phyloP scores from a whole-genome alignment of 2,797 vertebrate species.

The Rousettus madagascariensis region DNA sequence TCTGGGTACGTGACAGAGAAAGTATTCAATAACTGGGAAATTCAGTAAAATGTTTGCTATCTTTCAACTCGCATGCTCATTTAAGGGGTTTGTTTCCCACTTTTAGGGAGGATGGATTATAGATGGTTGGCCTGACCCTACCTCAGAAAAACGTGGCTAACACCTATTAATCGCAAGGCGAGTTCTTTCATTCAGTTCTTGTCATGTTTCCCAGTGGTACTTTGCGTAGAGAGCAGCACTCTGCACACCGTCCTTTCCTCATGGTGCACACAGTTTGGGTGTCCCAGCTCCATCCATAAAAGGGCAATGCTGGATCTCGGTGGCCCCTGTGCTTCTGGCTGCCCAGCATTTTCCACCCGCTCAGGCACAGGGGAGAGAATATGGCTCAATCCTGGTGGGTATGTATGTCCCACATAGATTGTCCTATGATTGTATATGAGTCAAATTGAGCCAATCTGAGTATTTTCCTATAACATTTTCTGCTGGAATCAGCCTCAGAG shows the following conservation, averaged over 20 bases:
- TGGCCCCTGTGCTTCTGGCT: background rate
- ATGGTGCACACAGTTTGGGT: too few species aligned
- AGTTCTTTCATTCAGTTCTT: background rate
- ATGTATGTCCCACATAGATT: rapidly evolving
- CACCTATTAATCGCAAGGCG: background rate
- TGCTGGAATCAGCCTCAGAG: background rate
- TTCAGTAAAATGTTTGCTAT: background rate
- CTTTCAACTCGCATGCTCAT: background rate
- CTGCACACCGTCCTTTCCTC: background rate
- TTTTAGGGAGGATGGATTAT: background rate
- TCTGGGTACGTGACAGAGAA: background rate
- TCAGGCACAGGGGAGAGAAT: background rate
- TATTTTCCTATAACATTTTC: background rate
- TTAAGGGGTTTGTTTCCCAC: background rate
- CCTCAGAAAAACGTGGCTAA: background rate
- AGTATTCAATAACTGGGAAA: background rate
- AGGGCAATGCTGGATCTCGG: background rate
- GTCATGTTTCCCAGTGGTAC: background rate
- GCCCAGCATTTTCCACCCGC: background rate
- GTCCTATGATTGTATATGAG: background rate
- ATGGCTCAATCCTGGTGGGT: background rate
- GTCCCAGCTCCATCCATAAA: background rate
- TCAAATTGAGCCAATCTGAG: background rate
- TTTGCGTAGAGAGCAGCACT: background rate
- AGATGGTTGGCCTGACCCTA: background rate